phyloP scores from a whole-genome alignment of 2,888 invertebrate genomes.

The Xylocampa areola region DNA sequence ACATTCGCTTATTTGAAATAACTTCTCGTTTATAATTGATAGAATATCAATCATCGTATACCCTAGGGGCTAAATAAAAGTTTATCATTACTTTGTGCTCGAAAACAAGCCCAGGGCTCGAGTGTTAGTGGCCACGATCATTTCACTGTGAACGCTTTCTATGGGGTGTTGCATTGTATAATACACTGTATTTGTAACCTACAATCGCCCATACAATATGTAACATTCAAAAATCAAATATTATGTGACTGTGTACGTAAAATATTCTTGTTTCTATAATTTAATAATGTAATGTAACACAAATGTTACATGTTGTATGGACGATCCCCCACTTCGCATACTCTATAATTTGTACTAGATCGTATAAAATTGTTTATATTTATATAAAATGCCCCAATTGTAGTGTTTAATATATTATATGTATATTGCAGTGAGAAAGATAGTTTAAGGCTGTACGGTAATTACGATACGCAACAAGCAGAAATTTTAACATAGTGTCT shows the following conservation, averaged over 20 bases:
- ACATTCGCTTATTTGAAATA: too few species aligned
- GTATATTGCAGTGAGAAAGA: slow-evolving; percentile 42
- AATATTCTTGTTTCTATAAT: too few species aligned
- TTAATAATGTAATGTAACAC: neutral
- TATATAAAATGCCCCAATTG: slow-evolving; percentile 58
- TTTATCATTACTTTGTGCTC: slow-evolving; percentile 23
- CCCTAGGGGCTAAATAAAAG: slow-evolving; percentile 10
- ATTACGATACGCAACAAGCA: slow-evolving; percentile 40
- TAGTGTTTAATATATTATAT: slow-evolving; percentile 53
- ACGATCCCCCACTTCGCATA: slow-evolving; percentile 10
- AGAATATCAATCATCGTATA: slow-evolving; percentile 10
- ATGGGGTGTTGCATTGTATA: slow-evolving; percentile 46
- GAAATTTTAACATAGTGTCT: slow-evolving; percentile 33
- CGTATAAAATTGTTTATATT: slow-evolving; percentile 48
- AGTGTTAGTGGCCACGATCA: slow-evolving; percentile 14
- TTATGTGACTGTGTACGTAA: too few species aligned
- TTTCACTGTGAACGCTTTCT: slow-evolving; percentile 39
- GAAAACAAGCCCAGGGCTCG: slow-evolving; percentile 9
- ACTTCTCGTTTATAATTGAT: too few species aligned
- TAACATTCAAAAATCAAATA: neutral
- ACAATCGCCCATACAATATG: slow-evolving; percentile 22
- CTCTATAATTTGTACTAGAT: slow-evolving; percentile 42
- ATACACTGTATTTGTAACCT: slow-evolving; percentile 26
- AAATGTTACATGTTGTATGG: slow-evolving; percentile 26
- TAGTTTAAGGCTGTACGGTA: slow-evolving; percentile 44